phyloP scores from a whole-genome alignment of 2,113 vertebrate genomes.

The Sterrhoptilus dennistouni region DNA sequence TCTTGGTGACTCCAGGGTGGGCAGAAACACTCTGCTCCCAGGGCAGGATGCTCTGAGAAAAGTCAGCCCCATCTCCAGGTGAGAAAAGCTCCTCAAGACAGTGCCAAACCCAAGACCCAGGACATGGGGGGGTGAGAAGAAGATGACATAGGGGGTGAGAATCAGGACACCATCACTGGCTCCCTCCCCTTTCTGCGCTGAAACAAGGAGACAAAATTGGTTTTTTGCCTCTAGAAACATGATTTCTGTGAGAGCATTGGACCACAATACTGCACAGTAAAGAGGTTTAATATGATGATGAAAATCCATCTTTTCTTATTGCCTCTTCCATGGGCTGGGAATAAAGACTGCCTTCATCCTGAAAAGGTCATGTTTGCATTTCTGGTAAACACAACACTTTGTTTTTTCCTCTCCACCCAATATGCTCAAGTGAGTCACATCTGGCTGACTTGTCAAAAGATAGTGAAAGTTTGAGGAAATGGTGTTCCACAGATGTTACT shows the following conservation, averaged over 20 bases:
- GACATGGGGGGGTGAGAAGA: background rate
- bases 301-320: background rate
- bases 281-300: background rate
- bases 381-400: background rate
- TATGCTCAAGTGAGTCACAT: constrained; percentile 58
- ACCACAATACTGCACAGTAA: background rate
- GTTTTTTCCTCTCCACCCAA: constrained; percentile 16
- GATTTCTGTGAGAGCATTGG: background rate
- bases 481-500: constrained; percentile 65
- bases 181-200: background rate
- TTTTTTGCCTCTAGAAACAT: background rate
- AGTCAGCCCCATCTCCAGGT: background rate
- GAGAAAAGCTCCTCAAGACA: background rate
- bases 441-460: constrained; percentile 58
- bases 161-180: accelerated
- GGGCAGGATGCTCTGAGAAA: accelerated
- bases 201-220: background rate
- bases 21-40: background rate
- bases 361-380: constrained; percentile 56
- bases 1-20: accelerated
- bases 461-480: constrained; percentile 52
- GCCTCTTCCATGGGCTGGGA: background rate
- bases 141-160: accelerated
- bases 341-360: background rate
- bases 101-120: background rate